phyloP scores from a whole-genome alignment of 1,140 invertebrate genomes.

The Doryteuthis pealeii region DNA sequence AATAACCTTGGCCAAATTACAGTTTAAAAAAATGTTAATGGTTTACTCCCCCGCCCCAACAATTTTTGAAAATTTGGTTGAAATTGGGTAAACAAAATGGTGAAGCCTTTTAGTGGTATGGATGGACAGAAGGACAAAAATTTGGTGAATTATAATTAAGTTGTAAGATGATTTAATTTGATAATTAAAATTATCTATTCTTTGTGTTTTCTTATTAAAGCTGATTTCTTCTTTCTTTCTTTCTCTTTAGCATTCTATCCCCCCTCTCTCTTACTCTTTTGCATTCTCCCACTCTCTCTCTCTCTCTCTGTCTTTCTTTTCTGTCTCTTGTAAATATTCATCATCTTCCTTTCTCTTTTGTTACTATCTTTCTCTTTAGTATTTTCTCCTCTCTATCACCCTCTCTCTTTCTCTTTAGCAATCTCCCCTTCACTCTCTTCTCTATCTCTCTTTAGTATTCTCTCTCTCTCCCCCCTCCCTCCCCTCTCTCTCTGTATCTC shows the following conservation, averaged over 20 bases:
- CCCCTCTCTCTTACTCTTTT: neutral
- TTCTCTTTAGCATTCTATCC: neutral
- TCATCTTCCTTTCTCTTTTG: neutral
- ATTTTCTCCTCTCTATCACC: neutral
- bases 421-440: neutral
- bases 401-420: neutral
- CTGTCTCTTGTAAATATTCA: neutral
- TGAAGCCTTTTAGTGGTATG: too few relatives aligned
- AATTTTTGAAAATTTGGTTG: too few relatives aligned
- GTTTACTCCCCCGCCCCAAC: too few relatives aligned
- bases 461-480: neutral
- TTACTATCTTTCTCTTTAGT: neutral
- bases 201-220: too few relatives aligned
- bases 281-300: neutral
- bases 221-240: too few relatives aligned
- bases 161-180: too few relatives aligned
- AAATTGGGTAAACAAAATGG: too few relatives aligned
- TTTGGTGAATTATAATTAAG: too few relatives aligned
- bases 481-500: neutral
- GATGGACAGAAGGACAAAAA: too few relatives aligned
- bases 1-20: too few relatives aligned
- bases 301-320: neutral
- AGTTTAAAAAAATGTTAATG: too few relatives aligned
- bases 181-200: too few relatives aligned
- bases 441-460: neutral